Percentiles rank a stretch among this genome's conserved stretches.
Evolutionary conservation across 2,797 vertebrate species (phyloP).

Genomic region (Sebastes steindachneri): DNA sequence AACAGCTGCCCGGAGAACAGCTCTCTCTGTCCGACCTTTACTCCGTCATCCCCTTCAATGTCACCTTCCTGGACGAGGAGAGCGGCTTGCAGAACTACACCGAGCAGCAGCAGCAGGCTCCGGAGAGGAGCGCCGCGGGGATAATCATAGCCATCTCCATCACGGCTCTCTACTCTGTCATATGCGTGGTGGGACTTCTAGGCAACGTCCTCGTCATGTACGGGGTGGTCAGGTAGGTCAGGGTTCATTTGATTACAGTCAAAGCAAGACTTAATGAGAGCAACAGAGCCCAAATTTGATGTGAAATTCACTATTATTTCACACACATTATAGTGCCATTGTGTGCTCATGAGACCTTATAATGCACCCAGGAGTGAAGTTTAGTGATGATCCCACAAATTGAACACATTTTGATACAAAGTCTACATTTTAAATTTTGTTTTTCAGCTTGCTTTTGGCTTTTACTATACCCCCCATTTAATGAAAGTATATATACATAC

Average conservation of each 20-base stretch:
- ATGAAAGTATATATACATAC: background rate
- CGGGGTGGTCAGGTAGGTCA: conserved; percentile 83
- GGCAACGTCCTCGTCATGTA: conserved; percentile 93
- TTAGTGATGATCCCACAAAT: background rate
- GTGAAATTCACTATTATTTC: background rate
- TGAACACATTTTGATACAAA: background rate
- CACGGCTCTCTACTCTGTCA: conserved; percentile 90
- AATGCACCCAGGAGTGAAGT: background rate
- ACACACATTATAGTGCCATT: background rate
- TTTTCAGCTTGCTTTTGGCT: background rate
- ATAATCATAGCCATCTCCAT: conserved; percentile 87
- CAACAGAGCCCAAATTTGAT: no score
- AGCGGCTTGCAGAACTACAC: conserved; percentile 79
- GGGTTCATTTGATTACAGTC: background rate
- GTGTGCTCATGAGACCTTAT: background rate
- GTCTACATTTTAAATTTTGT: background rate
- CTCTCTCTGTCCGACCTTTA: conserved; percentile 75
- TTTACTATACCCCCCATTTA: background rate
- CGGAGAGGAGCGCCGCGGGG: conserved; percentile 71
- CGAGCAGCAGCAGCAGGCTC: conserved; percentile 50
- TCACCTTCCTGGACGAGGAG: conserved; percentile 74
- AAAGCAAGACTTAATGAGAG: background rate
- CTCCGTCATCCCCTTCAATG: conserved; percentile 80
- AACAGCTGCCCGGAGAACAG: conserved; percentile 71
- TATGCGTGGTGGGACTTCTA: conserved; percentile 91